A percentile compares a stretch with the other conserved stretches of the same genome.
These are phyloP conservation scores for Pseudonaja textilis DNA, from an alignment of 2,113 vertebrate genomes.

Conservation along the genomic window DNA sequence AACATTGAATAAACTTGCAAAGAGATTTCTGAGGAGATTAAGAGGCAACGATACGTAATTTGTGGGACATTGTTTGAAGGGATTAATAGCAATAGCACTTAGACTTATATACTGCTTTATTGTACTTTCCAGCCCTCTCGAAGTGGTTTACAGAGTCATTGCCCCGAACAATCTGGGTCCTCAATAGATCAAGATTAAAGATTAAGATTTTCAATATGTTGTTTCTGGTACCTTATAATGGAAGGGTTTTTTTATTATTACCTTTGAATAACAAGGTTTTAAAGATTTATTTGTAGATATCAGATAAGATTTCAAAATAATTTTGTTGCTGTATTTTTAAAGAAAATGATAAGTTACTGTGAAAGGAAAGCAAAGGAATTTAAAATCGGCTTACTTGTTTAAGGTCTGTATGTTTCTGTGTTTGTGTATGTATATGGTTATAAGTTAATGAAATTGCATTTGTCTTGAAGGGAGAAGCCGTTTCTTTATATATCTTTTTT, in stretches of 20 bases:
- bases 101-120: too few species aligned
- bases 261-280: not conserved
- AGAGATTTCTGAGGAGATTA: not conserved
- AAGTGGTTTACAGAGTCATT: too few species aligned
- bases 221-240: not conserved
- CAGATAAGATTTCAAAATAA: not conserved
- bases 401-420: not conserved
- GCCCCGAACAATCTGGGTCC: too few species aligned
- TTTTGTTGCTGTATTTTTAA: not conserved
- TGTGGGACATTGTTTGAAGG: not conserved
- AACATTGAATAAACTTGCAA: not conserved
- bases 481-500: not conserved
- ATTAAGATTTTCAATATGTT: not conserved
- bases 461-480: not conserved
- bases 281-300: not conserved
- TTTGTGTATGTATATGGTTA: not conserved
- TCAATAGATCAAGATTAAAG: not conserved
- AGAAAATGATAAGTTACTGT: not conserved
- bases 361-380: not conserved
- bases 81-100: not conserved
- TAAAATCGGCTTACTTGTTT: not conserved
- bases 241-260: not conserved
- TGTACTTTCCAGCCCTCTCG: too few species aligned
- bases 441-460: not conserved
- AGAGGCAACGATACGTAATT: not conserved